phyloP scores from a whole-genome alignment of 2,888 invertebrate genomes.

The Chesias legatella region DNA sequence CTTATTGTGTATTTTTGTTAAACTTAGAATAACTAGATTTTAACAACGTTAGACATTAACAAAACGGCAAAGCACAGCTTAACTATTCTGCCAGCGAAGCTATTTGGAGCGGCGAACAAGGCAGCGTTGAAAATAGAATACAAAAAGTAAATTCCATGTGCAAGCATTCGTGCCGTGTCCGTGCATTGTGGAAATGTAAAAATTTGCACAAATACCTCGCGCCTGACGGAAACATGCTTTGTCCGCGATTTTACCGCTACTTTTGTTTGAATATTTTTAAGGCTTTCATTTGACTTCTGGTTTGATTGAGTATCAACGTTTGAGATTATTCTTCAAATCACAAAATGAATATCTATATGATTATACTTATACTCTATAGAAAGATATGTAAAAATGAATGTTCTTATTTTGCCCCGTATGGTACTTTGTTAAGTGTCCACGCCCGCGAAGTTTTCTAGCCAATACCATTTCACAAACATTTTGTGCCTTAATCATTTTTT shows the following conservation, averaged over 20 bases:
- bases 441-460: no score
- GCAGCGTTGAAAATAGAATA: constrained; percentile 31
- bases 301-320: no score
- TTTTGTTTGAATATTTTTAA: background rate
- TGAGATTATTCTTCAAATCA: no score
- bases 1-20: no score
- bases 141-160: constrained; percentile 44
- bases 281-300: background rate
- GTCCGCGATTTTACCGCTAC: constrained; percentile 21
- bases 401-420: no score
- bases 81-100: constrained; percentile 7
- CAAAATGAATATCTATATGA: no score
- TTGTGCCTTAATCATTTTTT: no score
- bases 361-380: no score
- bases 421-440: no score
- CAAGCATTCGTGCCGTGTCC: constrained; percentile 37
- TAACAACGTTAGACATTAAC: background rate
- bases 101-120: constrained; percentile 18
- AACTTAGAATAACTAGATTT: no score
- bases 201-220: constrained; percentile 56
- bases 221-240: constrained; percentile 44
- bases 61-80: constrained; percentile 12
- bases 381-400: no score
- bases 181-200: constrained; percentile 55
- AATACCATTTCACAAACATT: no score